Base-by-base conservation (phyloP, 2,113 vertebrate species). In the Herpailurus yagouaroundi region DNA sequence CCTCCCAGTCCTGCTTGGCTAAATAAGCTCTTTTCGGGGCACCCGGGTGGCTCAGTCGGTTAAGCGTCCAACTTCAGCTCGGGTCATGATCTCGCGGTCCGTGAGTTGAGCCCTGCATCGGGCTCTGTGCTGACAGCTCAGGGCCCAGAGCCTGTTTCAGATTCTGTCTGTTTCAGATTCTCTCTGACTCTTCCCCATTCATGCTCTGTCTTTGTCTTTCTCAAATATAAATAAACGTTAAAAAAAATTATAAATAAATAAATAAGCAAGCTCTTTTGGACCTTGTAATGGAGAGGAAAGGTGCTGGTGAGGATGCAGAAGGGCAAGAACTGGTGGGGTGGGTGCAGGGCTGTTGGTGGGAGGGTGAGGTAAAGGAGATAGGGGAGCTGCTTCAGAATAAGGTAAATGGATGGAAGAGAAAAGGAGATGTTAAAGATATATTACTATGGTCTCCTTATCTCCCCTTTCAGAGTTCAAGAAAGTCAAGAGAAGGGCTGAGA, bases 381-480 rank as follows among this genome's bases (percentile, higher is more conserved):
- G 5, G 55, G 29, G n/a, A 84, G 31, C 38, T 80, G 18, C 45
- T 73, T 95, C 88, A 87, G 16, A 38, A 13, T 48, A 52, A 92
- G 12, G 33, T 38, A 83, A 96, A 87, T 7, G 31, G 41, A 69
- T 50, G 52, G 73, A 81, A 63, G 29, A 84, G 33, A 89, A 85
- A 85, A 60, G 27, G 27, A 38, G 8, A n/a, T 31, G 33, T 60
- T 52, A 57, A 87, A 76, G 64, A 85, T 77, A 16, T n/a, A 25
- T 80, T 73, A 31, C 76, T 36, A 31, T 73, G n/a, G 6, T 84
- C 23, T 52, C 89, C 38, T 76, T 71, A 45, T 3, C 29, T 45
- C 45, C 15, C 69, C 69, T 93, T 95, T 19, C 41, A 87, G 79
- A 87, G 16, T 55, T 92, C n/a, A 92, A 55, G 60, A 96, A 92